Conservation (phyloP, 2,888 invertebrate species). For the Phymatocera aterrima region DNA sequence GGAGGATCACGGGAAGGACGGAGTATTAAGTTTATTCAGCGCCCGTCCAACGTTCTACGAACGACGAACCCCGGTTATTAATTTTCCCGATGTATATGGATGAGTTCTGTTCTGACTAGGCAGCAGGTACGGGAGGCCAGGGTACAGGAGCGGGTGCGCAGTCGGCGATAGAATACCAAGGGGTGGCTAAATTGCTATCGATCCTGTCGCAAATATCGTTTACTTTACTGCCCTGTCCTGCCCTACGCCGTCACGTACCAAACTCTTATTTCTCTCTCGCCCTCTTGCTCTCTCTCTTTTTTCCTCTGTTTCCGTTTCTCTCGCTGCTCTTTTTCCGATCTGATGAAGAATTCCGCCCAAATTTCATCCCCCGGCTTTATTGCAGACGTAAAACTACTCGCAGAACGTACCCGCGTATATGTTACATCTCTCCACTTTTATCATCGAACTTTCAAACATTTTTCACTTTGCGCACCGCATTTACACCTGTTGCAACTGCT, state of each 20-base stretch:
- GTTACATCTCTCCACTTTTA: background rate
- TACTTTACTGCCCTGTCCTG: constrained; percentile 54
- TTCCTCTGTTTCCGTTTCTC: background rate
- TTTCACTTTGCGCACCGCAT: background rate
- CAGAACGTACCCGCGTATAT: too few species aligned
- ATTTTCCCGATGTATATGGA: constrained; percentile 73
- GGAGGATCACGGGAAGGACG: constrained; percentile 45
- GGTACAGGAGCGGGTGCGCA: constrained; percentile 28
- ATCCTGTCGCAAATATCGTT: constrained; percentile 63
- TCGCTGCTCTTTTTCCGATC: background rate
- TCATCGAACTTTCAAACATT: background rate
- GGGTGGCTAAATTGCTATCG: constrained; percentile 66
- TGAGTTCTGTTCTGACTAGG: constrained; percentile 66
- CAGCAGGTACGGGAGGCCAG: constrained; percentile 46
- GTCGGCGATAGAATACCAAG: constrained; percentile 57
- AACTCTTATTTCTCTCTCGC: constrained; percentile 1
- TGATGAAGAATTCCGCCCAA: constrained; percentile 3
- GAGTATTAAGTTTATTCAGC: constrained; percentile 66
- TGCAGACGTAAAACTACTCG: background rate
- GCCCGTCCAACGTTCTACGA: constrained; percentile 55
- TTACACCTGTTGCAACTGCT: background rate
- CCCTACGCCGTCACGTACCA: constrained; percentile 46
- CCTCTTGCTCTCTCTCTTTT: background rate
- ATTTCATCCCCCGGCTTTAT: background rate
- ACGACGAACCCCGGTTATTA: constrained; percentile 67